Base-by-base conservation (phyloP, 2,888 invertebrate species). In the Lasioglossum vierecki region DNA sequence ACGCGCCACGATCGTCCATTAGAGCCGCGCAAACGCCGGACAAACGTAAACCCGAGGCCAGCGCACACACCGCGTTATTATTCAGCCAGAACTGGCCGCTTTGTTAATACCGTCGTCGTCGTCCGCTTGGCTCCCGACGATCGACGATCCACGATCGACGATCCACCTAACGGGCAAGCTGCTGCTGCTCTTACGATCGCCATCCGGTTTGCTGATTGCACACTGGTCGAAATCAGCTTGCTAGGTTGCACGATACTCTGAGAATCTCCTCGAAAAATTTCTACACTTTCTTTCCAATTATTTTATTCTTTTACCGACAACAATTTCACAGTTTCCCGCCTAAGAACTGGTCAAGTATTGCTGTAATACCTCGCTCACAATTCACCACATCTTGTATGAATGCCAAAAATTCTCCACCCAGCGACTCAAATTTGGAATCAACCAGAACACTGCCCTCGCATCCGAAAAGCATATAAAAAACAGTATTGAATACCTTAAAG, bases 1-100 rank as follows among this genome's bases (percentile, higher is more conserved):
- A 82, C 80, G 49, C 75, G 57, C 72, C 86, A 77, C 86, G 88
- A 88, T 89, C 89, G 89, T 88, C 90, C 90, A 91, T 91, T 90
- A 92, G 89, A 91, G 91, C 83, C 85, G 80, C 82, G 82, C 75
- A 79, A 80, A 76, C 83, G 79, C 84, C 83, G 88, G 84, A 85
- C 85, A 86, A 90, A 88, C 88, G 88, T 82, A 81, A 86, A 82
- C 87, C 76, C 72, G 80, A 63, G 79, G 82, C 79, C 68, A 49
- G 68, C 66, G 57, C 75, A 41, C 44, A 82, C 60, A 88, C 82
- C 57, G 82, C 83, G 84, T 91, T 92, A 88, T 90, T 89, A 91
- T 87, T 88, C 91, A 91, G 84, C 74, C 85, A 90, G 90, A 88
- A 88, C 82, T 84, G 81, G 73, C 80, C 83, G 80, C 71, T 88